Conservation (phyloP, 2,113 vertebrate genomes). For the Andinoacara biseriatus region DNA sequence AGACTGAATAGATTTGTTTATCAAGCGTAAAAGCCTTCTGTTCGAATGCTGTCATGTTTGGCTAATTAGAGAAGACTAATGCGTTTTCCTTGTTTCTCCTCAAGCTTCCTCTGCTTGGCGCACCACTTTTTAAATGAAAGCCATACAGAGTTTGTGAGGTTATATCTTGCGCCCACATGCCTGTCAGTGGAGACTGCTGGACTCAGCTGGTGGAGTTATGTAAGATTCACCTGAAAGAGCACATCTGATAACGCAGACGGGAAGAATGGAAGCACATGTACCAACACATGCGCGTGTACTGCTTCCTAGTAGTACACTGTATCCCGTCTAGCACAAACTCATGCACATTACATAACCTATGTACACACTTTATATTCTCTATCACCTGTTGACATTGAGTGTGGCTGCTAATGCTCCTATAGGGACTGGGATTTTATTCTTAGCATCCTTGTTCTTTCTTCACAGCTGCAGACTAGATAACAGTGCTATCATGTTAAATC, state of each 20-base stretch:
- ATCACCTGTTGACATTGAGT: constrained; percentile 20
- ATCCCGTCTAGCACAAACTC: not conserved
- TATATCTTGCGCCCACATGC: not conserved
- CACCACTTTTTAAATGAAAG: constrained; percentile 13
- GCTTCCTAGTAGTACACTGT: not conserved
- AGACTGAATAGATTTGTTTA: constrained; percentile 29
- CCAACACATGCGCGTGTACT: not conserved
- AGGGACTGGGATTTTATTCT: not conserved
- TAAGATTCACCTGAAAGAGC: constrained; percentile 8
- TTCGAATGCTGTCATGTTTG: constrained; percentile 22
- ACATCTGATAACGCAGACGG: not conserved
- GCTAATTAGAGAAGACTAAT: constrained; percentile 55
- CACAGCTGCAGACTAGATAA: not conserved
- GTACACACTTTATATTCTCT: not conserved
- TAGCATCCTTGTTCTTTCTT: not conserved
- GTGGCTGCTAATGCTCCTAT: not conserved
- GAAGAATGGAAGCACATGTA: not conserved
- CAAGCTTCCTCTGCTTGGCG: not conserved
- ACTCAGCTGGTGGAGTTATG: not conserved
- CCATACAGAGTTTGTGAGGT: constrained; percentile 15
- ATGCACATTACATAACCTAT: not conserved
- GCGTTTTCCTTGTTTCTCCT: constrained; percentile 41
- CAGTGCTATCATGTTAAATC: not conserved
- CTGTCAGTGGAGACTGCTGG: constrained; percentile 7
- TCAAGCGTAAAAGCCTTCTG: constrained; percentile 21